These are phyloP conservation scores for Blastobasis adustella DNA, from an alignment of 2,888 invertebrate species.

Conservation along the genomic window DNA sequence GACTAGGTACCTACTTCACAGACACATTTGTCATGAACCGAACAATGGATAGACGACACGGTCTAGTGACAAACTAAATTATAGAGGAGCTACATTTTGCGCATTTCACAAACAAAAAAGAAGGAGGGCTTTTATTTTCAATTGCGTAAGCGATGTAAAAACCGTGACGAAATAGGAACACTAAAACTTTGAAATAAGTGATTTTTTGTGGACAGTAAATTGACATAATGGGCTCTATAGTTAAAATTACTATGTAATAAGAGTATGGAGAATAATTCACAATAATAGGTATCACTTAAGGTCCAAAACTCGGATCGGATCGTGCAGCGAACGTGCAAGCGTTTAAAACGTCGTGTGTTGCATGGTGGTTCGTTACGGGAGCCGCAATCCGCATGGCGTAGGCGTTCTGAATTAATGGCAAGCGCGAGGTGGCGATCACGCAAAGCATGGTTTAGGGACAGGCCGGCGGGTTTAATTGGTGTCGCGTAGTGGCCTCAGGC, in stretches of 20 bases:
- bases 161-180: not conserved
- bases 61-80: constrained; percentile 6
- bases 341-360: no score
- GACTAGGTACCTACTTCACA: constrained; percentile 1
- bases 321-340: no score
- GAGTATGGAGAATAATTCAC: no score
- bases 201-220: no score
- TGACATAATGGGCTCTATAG: no score
- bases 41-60: constrained; percentile 9
- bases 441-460: constrained; percentile 14
- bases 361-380: no score
- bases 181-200: no score
- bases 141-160: not conserved
- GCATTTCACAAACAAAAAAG: not conserved
- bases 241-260: no score
- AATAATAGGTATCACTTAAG: no score
- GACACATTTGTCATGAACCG: constrained; percentile 8
- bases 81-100: not conserved
- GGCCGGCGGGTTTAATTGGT: constrained; percentile 41
- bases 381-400: not conserved
- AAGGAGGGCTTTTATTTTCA: not conserved
- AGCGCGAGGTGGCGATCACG: constrained; percentile 22
- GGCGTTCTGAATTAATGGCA: constrained; percentile 16
- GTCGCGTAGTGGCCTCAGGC: constrained; percentile 26
- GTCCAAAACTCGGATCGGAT: no score